These are phyloP conservation scores for Leptosomus discolor DNA, from an alignment of 2,113 vertebrate species.

Conservation along the genomic window DNA sequence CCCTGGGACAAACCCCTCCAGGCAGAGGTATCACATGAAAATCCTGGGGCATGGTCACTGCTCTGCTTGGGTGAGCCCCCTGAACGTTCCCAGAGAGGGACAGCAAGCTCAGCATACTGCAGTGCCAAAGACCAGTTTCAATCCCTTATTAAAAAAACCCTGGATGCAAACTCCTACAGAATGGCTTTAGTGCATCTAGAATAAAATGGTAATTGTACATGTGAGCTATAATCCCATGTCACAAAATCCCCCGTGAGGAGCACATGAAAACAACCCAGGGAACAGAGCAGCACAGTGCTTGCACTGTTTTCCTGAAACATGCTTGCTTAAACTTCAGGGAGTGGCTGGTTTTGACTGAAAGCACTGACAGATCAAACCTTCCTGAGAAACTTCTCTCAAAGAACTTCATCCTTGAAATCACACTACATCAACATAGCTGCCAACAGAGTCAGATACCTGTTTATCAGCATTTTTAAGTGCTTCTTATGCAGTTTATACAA, in stretches of 20 bases:
- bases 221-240: not conserved
- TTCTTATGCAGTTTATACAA: not conserved
- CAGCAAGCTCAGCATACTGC: not conserved
- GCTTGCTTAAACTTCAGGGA: not conserved
- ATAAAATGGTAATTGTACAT: not conserved
- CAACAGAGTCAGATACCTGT: not conserved
- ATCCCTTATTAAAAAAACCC: not conserved
- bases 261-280: not conserved
- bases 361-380: not conserved
- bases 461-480: not conserved
- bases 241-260: not conserved
- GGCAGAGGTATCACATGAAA: not conserved
- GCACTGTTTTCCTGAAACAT: not conserved
- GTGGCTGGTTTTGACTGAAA: not conserved
- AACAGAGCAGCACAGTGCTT: not conserved
- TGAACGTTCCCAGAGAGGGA: rapidly evolving
- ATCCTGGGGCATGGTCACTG: not conserved
- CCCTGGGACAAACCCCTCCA: not conserved
- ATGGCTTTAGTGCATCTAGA: not conserved
- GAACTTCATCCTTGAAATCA: not conserved
- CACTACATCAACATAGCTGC: not conserved
- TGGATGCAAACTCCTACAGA: not conserved
- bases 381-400: not conserved
- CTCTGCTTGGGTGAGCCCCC: not conserved
- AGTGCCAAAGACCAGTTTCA: not conserved